Conservation (phyloP, 2,888 invertebrate species). For the Sarcophaga caerulescens region DNA sequence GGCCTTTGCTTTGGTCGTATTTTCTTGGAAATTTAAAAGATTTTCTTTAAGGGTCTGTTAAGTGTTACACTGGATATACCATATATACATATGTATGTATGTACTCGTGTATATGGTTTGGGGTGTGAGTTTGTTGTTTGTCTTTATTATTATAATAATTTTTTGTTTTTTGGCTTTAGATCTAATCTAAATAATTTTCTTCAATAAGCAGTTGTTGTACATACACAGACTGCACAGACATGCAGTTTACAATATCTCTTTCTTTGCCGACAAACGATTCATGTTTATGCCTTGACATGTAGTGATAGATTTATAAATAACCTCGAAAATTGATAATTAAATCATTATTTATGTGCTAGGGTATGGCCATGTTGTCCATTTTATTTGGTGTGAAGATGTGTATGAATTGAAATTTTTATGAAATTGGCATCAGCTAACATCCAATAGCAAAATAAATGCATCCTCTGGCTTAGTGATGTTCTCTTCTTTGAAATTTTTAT, state of each 20-base stretch:
- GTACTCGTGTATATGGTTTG: neutral
- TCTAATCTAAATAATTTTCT: neutral
- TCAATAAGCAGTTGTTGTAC: too few relatives aligned
- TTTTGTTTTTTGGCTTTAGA: constrained; percentile 11
- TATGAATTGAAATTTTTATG: constrained; percentile 32
- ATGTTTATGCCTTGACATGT: constrained; percentile 57
- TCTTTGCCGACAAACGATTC: constrained; percentile 26
- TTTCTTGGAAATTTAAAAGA: constrained; percentile 66
- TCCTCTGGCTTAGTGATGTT: constrained; percentile 51
- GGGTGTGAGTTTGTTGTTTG: neutral
- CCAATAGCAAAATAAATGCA: constrained; percentile 36
- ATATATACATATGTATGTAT: neutral
- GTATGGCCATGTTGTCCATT: neutral
- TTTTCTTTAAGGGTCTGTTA: constrained; percentile 50
- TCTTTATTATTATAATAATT: neutral
- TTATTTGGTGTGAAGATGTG: constrained; percentile 34
- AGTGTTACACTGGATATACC: constrained; percentile 58
- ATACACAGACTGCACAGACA: too few relatives aligned
- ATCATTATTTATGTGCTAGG: constrained; percentile 19
- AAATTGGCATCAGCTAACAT: constrained; percentile 38
- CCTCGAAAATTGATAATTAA: constrained; percentile 65
- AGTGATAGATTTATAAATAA: constrained; percentile 62
- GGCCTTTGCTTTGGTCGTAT: neutral
- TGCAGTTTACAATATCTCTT: neutral
- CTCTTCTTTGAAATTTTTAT: constrained; percentile 13